A percentile compares a stretch with the other conserved stretches of the same genome.
Evolutionary conservation across 2,113 vertebrate genomes (phyloP).

Genomic region (Panthera leo): DNA sequence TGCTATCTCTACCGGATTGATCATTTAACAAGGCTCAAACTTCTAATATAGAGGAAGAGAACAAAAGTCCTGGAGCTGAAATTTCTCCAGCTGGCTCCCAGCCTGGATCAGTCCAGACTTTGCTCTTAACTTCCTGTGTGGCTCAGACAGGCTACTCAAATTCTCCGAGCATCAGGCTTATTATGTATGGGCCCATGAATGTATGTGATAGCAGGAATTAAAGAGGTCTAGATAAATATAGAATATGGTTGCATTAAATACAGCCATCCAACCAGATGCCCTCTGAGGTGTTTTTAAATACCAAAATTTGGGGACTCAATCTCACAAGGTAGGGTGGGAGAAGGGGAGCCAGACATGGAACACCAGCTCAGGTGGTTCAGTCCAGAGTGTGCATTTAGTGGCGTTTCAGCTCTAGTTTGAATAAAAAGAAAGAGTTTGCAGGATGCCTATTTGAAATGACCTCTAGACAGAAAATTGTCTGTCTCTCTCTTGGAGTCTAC

Average conservation of each 20-base stretch:
- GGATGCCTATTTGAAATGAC: constrained; percentile 28
- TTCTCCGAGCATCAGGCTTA: background rate
- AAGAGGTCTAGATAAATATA: background rate
- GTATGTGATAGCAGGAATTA: background rate
- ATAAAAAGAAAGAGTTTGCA: background rate
- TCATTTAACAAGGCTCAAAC: background rate
- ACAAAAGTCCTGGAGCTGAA: background rate
- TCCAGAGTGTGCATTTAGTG: background rate
- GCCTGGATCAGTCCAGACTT: background rate
- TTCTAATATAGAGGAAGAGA: constrained; percentile 1
- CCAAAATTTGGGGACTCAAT: background rate
- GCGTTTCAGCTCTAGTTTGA: constrained; percentile 11
- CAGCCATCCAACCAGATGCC: background rate
- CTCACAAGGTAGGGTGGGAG: background rate
- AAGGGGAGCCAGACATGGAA: background rate
- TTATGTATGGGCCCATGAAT: background rate
- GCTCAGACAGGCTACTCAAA: background rate
- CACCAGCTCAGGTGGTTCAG: background rate
- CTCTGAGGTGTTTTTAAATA: background rate
- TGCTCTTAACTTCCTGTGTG: background rate
- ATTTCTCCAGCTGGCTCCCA: background rate
- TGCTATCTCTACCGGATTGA: background rate
- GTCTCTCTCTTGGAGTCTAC: background rate
- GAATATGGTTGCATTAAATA: constrained; percentile 15
- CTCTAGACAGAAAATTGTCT: constrained; percentile 31